phyloP scores from a whole-genome alignment of 2,888 invertebrate genomes.

The Thumatha senex region DNA sequence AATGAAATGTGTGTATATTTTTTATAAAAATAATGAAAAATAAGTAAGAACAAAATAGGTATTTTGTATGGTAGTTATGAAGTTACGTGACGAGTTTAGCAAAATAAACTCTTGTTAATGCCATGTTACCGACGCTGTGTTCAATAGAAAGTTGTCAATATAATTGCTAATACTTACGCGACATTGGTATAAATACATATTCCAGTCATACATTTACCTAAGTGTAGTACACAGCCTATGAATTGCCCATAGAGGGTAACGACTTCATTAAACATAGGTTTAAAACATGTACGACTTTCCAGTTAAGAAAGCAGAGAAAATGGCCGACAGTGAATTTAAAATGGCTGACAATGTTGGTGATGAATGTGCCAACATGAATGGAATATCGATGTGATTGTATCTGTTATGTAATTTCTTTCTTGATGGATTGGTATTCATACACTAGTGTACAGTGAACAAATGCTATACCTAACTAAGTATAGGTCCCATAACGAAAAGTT shows the following conservation, averaged over 20 bases:
- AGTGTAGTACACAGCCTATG: not conserved
- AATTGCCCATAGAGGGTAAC: slow-evolving; percentile 1
- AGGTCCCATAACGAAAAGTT: too few species aligned
- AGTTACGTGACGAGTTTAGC: too few species aligned
- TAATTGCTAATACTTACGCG: slow-evolving; percentile 1
- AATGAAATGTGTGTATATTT: too few species aligned
- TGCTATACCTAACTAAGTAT: too few species aligned
- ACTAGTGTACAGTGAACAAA: too few species aligned
- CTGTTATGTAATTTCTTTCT: too few species aligned
- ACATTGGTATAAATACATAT: slow-evolving; percentile 2
- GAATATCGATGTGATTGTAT: slow-evolving; percentile 8
- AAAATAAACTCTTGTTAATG: too few species aligned
- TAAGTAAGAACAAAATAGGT: too few species aligned
- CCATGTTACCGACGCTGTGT: not conserved
- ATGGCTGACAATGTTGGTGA: not conserved
- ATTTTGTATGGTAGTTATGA: too few species aligned
- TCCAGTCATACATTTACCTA: not conserved
- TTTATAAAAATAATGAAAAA: too few species aligned
- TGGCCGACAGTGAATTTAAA: slow-evolving; percentile 34
- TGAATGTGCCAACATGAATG: slow-evolving; percentile 12
- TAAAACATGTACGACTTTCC: slow-evolving; percentile 39
- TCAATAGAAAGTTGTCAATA: slow-evolving; percentile 3
- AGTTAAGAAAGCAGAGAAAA: slow-evolving; percentile 49
- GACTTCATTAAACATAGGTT: slow-evolving; percentile 26
- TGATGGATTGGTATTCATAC: too few species aligned